Evolutionary conservation across 1,140 invertebrate genomes (phyloP).

Genomic region (Trichonephila clavata): DNA sequence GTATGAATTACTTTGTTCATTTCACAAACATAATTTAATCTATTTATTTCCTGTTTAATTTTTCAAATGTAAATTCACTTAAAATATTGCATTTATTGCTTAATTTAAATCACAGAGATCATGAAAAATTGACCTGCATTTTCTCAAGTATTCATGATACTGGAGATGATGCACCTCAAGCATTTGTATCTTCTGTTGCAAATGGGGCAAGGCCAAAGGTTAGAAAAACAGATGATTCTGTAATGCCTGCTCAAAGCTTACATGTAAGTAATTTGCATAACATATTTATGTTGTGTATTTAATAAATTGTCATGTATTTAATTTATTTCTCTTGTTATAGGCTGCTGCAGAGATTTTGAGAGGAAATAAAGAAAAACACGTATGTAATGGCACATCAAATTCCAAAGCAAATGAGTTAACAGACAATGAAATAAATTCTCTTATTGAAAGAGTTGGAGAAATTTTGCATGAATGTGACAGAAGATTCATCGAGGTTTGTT

Average conservation of each 20-base stretch:
- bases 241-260: background rate
- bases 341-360: conserved; percentile 18
- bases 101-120: conserved; percentile 19
- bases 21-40: no score
- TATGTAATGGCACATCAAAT: conserved; percentile 6
- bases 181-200: background rate
- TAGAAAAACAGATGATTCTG: background rate
- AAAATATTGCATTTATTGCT: background rate
- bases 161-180: background rate
- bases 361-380: background rate
- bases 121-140: conserved; percentile 47
- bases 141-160: conserved; percentile 55
- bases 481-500: conserved; percentile 84
- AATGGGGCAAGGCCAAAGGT: conserved; percentile 63
- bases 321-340: background rate
- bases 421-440: conserved; percentile 84
- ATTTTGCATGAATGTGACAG: conserved; percentile 90
- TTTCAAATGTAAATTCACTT: background rate
- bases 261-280: conserved; percentile 5
- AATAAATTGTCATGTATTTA: background rate
- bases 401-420: conserved; percentile 75
- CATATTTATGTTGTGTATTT: background rate
- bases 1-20: no score
- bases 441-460: conserved; percentile 86
- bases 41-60: no score